Conservation (phyloP, 2,113 vertebrate genomes). For the Garra rufa region DNA sequence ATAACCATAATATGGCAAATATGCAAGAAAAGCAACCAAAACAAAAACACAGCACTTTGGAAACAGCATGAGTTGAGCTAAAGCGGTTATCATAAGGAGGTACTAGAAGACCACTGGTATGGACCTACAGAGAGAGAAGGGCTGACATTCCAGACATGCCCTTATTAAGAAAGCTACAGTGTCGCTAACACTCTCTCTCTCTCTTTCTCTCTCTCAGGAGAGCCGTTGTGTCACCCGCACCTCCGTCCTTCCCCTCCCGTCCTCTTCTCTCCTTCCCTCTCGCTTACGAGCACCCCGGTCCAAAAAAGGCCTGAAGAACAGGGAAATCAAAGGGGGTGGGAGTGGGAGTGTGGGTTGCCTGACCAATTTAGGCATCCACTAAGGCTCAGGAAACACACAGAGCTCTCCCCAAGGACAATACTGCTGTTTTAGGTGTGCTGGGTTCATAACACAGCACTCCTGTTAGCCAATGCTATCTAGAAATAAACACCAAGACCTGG, state of each 20-base stretch:
- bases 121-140: constrained; percentile 53
- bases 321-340: constrained; percentile 67
- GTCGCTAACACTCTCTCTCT: not conserved
- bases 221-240: constrained; percentile 71
- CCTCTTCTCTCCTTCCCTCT: constrained; percentile 68
- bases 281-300: constrained; percentile 77
- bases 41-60: constrained; percentile 17
- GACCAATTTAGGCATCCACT: constrained; percentile 60
- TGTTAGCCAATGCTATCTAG: not conserved
- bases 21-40: constrained; percentile 1
- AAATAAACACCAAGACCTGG: constrained; percentile 8
- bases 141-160: constrained; percentile 77
- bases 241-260: constrained; percentile 69
- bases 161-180: constrained; percentile 78
- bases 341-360: constrained; percentile 42
- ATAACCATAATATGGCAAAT: not conserved
- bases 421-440: constrained; percentile 23
- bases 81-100: not conserved
- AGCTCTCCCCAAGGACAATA: constrained; percentile 45
- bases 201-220: constrained; percentile 31
- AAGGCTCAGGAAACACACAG: constrained; percentile 45
- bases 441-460: not conserved
- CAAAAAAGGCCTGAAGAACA: constrained; percentile 85
- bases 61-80: not conserved
- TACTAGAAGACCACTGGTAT: not conserved